Percentiles rank a stretch among this genome's conserved stretches.
phyloP scores from a whole-genome alignment of 2,113 vertebrate genomes.

The Phaethon lepturus region DNA sequence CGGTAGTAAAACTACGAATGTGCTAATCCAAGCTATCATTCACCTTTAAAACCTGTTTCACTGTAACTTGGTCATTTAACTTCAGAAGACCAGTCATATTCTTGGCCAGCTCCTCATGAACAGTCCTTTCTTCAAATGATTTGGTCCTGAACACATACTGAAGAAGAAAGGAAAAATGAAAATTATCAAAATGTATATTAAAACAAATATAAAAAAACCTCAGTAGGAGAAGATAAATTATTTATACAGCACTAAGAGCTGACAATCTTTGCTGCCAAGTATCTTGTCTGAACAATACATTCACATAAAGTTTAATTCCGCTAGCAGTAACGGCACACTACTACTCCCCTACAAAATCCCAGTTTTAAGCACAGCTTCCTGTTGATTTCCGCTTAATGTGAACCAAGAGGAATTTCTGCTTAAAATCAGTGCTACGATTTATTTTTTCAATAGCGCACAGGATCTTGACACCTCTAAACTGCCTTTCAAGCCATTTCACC shows the following conservation, averaged over 20 bases:
- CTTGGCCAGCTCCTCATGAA: conserved; percentile 92
- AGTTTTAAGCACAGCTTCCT: neutral
- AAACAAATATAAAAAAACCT: neutral
- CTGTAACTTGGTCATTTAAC: conserved; percentile 87
- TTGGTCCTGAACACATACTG: conserved; percentile 94
- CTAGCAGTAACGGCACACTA: neutral
- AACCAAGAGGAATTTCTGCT: neutral
- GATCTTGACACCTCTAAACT: neutral
- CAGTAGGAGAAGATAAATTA: neutral
- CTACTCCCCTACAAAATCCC: neutral
- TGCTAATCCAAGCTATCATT: neutral
- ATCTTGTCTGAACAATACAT: neutral
- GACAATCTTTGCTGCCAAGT: neutral
- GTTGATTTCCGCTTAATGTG: neutral
- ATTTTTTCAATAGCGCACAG: neutral
- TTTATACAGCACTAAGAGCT: neutral
- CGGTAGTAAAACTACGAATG: neutral
- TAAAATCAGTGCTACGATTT: neutral
- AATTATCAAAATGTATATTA: neutral
- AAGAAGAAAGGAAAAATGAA: neutral
- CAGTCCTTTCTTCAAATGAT: conserved; percentile 86
- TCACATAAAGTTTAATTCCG: neutral
- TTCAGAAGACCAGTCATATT: conserved; percentile 91
- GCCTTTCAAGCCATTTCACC: neutral
- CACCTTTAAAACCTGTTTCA: conserved; percentile 92